Evolutionary conservation across 1,140 invertebrate species (phyloP).

Genomic region (Protaetia brevitarsis): DNA sequence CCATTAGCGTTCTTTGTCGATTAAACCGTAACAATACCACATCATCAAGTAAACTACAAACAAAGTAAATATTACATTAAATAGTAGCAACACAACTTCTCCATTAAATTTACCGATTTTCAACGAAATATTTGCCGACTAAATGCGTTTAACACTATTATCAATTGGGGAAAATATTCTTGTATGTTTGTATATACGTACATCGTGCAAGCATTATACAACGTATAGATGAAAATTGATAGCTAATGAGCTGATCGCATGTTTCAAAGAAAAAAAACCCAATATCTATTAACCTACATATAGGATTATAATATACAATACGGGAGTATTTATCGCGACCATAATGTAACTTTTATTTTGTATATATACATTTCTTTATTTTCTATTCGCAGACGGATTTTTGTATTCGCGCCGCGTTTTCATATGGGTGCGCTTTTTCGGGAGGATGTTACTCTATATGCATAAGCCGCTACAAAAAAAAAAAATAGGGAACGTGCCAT

Average conservation of each 20-base stretch:
- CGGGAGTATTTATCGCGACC: not conserved
- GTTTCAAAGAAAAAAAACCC: not conserved
- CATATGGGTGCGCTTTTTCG: not conserved
- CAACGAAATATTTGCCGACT: not conserved
- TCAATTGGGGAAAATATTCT: not conserved
- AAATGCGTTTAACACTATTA: too few relatives aligned
- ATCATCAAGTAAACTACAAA: too few relatives aligned
- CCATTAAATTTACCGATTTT: not conserved
- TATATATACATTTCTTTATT: not conserved
- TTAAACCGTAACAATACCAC: too few relatives aligned
- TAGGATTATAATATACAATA: not conserved
- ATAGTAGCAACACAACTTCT: too few relatives aligned
- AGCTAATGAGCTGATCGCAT: not conserved
- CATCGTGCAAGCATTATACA: not conserved
- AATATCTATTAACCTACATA: conserved; percentile 4
- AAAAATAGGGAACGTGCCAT: conserved; percentile 15
- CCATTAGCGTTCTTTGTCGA: too few relatives aligned
- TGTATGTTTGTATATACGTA: not conserved
- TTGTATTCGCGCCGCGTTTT: not conserved
- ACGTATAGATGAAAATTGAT: not conserved
- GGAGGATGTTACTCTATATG: not conserved
- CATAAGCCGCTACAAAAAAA: too few relatives aligned
- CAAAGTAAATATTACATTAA: too few relatives aligned
- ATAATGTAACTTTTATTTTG: not conserved
- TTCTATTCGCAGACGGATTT: not conserved